Evolutionary conservation across 2,888 invertebrate genomes (phyloP), one percentile per base, ranked within the genome.

Genomic region (Trachelus troglodyta): DNA sequence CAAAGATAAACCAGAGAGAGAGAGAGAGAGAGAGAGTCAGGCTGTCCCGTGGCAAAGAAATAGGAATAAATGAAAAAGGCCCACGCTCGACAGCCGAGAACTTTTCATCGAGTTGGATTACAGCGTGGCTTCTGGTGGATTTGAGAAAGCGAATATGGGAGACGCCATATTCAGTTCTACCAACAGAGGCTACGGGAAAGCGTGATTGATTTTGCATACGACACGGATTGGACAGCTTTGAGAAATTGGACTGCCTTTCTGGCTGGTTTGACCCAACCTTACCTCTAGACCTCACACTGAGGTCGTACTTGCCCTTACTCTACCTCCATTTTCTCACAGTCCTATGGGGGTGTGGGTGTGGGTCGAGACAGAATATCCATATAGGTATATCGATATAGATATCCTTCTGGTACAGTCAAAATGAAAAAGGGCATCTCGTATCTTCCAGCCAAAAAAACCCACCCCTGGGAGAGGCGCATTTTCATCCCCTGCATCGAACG

Each of bases 141-240:
- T 87, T 86, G 86, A 87, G 87, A 88, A 87, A 31, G 69, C 30
- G 69, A 15, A 33, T 33, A 15, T 33, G 69, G 33, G 69, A 69
- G 69, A 40, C 40, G 40, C 40, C 40, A 40, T 40, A 40, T 40
- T 40, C 40, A 40, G 40, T 40, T 40, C 40, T 40, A 40, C 15
- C 40, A 40, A 40, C 40, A 15, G 40, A 15, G 40, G 40, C 40
- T 15, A 40, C 40, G 81, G 80, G 78, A 79, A 78, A 86, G 85
- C 87, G 89, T 90, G 92, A 92, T 92, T 92, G 91, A 92, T 91
- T 92, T 91, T 90, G 90, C 91, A 91, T 91, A 89, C 90, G 90
- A 90, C 91, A 89, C 89, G 89, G 89, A 91, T 91, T 89, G 91
- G 91, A 91, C 91, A 91, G 91, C 89, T 91, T 92, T 91, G 92